phyloP scores from a whole-genome alignment of 2,888 invertebrate species.

The Plebejus melissa region DNA sequence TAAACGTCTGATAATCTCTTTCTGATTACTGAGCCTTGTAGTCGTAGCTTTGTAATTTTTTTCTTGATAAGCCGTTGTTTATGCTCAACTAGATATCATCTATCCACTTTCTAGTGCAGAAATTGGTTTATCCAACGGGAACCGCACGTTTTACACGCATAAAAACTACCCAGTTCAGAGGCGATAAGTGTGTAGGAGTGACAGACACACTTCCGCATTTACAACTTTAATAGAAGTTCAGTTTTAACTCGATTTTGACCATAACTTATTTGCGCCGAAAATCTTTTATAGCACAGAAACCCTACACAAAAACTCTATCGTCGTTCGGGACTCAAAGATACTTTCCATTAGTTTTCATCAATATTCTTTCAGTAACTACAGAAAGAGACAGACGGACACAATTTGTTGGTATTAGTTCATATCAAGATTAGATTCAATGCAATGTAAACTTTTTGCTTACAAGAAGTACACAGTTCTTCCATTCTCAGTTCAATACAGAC shows the following conservation, averaged over 20 bases:
- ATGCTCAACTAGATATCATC: neutral
- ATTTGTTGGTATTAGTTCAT: neutral
- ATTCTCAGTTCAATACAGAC: neutral
- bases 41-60: neutral
- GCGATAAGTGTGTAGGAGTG: too few species aligned
- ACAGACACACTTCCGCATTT: too few species aligned
- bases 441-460: neutral
- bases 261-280: too few species aligned
- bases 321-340: too few species aligned
- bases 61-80: neutral
- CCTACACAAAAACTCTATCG: too few species aligned
- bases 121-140: neutral
- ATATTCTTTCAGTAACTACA: too few species aligned
- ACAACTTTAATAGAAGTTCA: too few species aligned
- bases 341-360: too few species aligned
- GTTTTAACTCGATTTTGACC: too few species aligned
- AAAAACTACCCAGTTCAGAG: neutral
- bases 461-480: neutral
- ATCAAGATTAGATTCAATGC: neutral
- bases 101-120: neutral
- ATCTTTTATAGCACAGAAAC: too few species aligned
- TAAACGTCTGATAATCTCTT: conserved; percentile 14
- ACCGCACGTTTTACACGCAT: neutral
- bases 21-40: neutral
- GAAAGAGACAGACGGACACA: too few species aligned